Evolutionary conservation across 2,888 invertebrate species (phyloP).

Genomic region (Dascillus cervinus): DNA sequence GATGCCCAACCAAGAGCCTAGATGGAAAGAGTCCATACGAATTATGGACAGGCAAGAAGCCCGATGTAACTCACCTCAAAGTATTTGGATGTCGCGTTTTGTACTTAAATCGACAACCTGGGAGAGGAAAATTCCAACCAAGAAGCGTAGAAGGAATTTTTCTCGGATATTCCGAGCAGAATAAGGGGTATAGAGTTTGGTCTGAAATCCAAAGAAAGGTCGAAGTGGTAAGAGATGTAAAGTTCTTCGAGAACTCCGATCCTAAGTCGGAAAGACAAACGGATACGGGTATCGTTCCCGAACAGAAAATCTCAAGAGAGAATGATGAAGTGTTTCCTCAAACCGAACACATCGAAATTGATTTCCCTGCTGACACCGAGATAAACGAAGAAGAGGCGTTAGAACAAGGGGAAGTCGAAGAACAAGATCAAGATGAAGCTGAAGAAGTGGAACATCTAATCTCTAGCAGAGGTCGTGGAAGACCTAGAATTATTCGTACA

Average conservation of each 20-base stretch:
- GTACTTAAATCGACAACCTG: constrained; percentile 13
- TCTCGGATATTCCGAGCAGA: constrained; percentile 21
- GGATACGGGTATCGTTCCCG: not conserved
- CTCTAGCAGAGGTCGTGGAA: not conserved
- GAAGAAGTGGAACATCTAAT: too few species aligned
- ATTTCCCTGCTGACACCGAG: too few species aligned
- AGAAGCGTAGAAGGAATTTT: constrained; percentile 21
- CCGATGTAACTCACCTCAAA: not conserved
- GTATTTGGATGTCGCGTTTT: constrained; percentile 12
- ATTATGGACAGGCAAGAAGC: not conserved
- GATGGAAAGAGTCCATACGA: constrained; percentile 11
- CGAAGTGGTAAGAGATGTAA: constrained; percentile 64
- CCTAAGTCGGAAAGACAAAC: too few species aligned
- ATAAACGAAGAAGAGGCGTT: too few species aligned
- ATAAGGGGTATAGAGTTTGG: constrained; percentile 23
- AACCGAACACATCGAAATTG: too few species aligned
- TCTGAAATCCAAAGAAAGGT: constrained; percentile 9
- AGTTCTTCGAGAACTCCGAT: too few species aligned
- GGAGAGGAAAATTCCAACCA: constrained; percentile 21
- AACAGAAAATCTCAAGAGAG: too few species aligned
- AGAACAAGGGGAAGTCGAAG: too few species aligned
- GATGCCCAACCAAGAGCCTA: constrained; percentile 22
- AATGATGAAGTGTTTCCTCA: too few species aligned
- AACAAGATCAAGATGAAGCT: too few species aligned
- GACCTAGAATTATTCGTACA: constrained; percentile 1